Conservation (phyloP, 2,113 vertebrate species). For the Dicrurus megarhynchus region DNA sequence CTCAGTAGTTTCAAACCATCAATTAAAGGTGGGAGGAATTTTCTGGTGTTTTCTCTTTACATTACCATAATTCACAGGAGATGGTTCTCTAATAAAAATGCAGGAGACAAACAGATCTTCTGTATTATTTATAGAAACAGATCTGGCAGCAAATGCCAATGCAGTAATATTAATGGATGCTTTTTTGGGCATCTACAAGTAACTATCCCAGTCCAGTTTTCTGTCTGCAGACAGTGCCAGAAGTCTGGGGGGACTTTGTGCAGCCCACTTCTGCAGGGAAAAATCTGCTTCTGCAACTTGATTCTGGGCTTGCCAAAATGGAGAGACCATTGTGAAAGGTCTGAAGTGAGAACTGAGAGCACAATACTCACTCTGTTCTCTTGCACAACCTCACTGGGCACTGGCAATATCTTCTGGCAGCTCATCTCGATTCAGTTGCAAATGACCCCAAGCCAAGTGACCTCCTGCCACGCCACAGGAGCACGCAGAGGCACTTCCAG, state of each 20-base stretch:
- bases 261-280: not conserved
- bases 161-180: not conserved
- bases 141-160: not conserved
- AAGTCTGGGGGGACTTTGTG: not conserved
- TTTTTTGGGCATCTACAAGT: not conserved
- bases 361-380: not conserved
- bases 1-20: not conserved
- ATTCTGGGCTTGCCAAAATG: not conserved
- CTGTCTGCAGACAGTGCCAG: not conserved
- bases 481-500: not conserved
- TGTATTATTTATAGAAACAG: conserved; percentile 4
- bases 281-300: not conserved
- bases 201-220: not conserved
- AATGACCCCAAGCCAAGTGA: not conserved
- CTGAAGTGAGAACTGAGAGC: not conserved
- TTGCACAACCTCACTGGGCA: not conserved
- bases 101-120: not conserved
- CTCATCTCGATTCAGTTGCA: not conserved
- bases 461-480: not conserved
- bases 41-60: conserved; percentile 1
- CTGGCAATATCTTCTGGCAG: not conserved
- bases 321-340: not conserved
- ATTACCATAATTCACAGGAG: not conserved
- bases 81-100: not conserved
- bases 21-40: not conserved